These are phyloP conservation scores for Chrysolina oricalcia DNA, from an alignment of 2,888 invertebrate genomes.

Conservation along the genomic window DNA sequence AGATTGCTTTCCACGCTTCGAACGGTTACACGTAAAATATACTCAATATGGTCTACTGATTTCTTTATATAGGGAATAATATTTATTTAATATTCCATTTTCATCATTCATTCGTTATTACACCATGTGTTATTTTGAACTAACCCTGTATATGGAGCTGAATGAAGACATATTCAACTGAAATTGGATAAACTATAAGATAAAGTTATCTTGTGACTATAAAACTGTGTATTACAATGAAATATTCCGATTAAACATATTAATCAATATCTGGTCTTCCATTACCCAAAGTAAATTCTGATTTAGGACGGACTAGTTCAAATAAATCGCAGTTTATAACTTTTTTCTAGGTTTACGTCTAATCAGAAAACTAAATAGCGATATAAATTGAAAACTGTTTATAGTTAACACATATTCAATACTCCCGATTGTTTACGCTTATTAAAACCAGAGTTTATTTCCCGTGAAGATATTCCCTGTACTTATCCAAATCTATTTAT, in stretches of 20 bases:
- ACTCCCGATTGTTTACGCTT: conserved; percentile 39
- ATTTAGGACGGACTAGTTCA: neutral
- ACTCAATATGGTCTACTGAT: too few relatives aligned
- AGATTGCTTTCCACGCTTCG: too few relatives aligned
- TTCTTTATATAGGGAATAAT: too few relatives aligned
- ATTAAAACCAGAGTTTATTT: conserved; percentile 57
- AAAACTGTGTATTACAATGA: neutral
- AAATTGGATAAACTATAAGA: too few relatives aligned
- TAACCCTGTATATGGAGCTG: too few relatives aligned
- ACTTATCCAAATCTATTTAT: conserved; percentile 66
- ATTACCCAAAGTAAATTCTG: neutral
- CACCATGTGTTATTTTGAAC: too few relatives aligned
- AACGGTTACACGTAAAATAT: too few relatives aligned
- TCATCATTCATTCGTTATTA: too few relatives aligned
- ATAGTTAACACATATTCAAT: conserved; percentile 19
- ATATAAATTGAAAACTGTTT: conserved; percentile 4
- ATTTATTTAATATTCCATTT: too few relatives aligned
- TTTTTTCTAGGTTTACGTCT: neutral
- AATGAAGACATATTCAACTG: too few relatives aligned
- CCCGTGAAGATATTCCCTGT: conserved; percentile 57
- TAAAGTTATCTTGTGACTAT: neutral
- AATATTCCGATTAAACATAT: neutral
- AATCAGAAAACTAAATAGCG: neutral
- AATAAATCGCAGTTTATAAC: neutral
- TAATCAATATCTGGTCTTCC: too few relatives aligned